Evolutionary conservation across 2,888 invertebrate genomes (phyloP).

Genomic region (Dryobotodes eremita): DNA sequence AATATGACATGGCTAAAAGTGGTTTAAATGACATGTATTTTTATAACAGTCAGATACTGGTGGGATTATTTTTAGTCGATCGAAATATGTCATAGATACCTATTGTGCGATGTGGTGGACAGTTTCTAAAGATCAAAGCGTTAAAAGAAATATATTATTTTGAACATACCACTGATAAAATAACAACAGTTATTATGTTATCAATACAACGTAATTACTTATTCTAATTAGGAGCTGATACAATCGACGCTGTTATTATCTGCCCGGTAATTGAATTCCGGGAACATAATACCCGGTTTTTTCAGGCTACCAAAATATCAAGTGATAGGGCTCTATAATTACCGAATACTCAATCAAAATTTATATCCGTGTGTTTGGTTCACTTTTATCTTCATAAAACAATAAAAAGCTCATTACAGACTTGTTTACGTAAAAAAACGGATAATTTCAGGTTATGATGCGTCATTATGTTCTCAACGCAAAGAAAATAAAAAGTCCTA

Average conservation of each 20-base stretch:
- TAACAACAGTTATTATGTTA: slow-evolving; percentile 45
- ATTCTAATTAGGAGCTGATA: slow-evolving; percentile 48
- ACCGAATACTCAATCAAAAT: slow-evolving; percentile 8
- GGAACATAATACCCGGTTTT: slow-evolving; percentile 20
- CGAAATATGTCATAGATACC: neutral
- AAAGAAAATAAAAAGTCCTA: slow-evolving; percentile 22
- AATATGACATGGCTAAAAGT: neutral
- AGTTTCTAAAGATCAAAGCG: neutral
- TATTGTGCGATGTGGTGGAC: neutral
- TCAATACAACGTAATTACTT: slow-evolving; percentile 51
- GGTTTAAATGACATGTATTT: neutral
- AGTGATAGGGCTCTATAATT: slow-evolving; percentile 26
- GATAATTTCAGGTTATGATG: neutral
- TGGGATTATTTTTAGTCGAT: neutral
- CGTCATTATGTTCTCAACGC: slow-evolving; percentile 8
- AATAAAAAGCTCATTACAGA: neutral
- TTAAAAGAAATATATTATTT: slow-evolving; percentile 23
- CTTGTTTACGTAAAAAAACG: neutral
- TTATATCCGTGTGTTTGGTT: neutral
- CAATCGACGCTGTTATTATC: slow-evolving; percentile 49
- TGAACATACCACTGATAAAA: slow-evolving; percentile 41
- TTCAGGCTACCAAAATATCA: slow-evolving; percentile 33
- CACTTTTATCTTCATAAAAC: slow-evolving; percentile 3
- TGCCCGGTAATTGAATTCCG: slow-evolving; percentile 43
- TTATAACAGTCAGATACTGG: neutral